Percentiles rank a stretch among this genome's conserved stretches.
phyloP scores from a whole-genome alignment of 2,888 invertebrate genomes.

The Chrysina gloriosa region DNA sequence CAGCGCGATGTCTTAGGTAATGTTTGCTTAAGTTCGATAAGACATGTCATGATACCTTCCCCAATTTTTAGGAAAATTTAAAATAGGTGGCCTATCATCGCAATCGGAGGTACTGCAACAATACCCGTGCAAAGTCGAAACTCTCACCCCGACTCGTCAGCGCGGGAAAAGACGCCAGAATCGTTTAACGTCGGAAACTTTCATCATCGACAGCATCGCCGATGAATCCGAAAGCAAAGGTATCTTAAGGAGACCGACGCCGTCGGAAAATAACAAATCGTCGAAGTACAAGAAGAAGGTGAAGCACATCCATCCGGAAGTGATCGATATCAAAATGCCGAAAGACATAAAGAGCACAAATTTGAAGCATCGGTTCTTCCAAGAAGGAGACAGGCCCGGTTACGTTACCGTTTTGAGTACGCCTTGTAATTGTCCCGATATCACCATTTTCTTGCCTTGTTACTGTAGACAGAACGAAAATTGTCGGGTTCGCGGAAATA shows the following conservation, averaged over 20 bases:
- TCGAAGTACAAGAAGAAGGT: constrained; percentile 8
- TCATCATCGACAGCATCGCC: constrained; percentile 19
- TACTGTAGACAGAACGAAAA: constrained; percentile 43
- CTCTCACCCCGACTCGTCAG: not conserved
- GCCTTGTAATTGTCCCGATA: constrained; percentile 50
- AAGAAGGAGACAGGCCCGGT: constrained; percentile 45
- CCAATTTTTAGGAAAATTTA: not conserved
- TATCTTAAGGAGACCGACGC: not conserved
- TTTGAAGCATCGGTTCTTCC: constrained; percentile 30
- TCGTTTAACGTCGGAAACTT: constrained; percentile 9
- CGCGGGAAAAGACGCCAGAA: not conserved
- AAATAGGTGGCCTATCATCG: not conserved
- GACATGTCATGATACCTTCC: not conserved
- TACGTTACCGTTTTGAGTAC: constrained; percentile 49
- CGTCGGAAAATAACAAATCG: not conserved
- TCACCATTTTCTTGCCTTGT: constrained; percentile 50
- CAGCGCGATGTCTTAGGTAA: not conserved
- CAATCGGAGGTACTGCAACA: constrained; percentile 1
- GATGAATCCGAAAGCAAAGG: constrained; percentile 16
- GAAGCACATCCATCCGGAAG: constrained; percentile 35
- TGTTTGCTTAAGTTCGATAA: not conserved
- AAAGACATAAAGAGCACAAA: constrained; percentile 33
- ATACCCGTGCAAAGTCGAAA: not conserved
- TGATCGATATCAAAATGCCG: constrained; percentile 40
- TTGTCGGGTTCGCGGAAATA: not conserved